Evolutionary conservation across 2,113 vertebrate genomes (phyloP).

Genomic region (Cairina moschata): DNA sequence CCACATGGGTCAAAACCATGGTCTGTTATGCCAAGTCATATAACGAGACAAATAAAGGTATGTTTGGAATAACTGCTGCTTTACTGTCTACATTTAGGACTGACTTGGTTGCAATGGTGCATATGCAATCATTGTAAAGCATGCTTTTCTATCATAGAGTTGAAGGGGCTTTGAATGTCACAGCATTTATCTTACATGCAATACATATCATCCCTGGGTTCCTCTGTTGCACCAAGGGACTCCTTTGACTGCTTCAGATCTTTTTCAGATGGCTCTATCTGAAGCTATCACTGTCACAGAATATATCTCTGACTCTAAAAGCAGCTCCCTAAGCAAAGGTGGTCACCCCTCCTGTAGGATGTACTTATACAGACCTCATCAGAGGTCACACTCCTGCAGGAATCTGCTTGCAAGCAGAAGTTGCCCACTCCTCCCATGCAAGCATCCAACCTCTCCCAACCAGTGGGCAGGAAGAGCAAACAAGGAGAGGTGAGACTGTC

Average conservation of each 20-base stretch:
- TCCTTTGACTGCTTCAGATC: not conserved
- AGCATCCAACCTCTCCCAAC: fast-evolving
- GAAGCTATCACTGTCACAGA: not conserved
- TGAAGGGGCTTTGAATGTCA: not conserved
- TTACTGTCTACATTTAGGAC: not conserved
- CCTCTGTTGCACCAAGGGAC: not conserved
- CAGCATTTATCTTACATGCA: not conserved
- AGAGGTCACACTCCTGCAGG: not conserved
- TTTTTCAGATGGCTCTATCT: not conserved
- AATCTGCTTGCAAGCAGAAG: not conserved
- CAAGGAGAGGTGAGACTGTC: not conserved
- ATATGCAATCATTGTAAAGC: not conserved
- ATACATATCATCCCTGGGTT: not conserved
- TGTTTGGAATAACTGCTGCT: not conserved
- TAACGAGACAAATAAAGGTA: not conserved
- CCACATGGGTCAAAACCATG: fast-evolving
- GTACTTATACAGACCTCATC: fast-evolving
- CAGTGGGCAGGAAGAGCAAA: too few relatives aligned
- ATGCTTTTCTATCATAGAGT: not conserved
- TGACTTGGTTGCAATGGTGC: not conserved
- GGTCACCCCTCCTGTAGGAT: fast-evolving
- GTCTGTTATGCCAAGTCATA: not conserved
- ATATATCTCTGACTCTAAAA: not conserved
- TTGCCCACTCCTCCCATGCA: not conserved
- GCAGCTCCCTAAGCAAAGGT: not conserved